Evolutionary conservation across 2,888 invertebrate genomes (phyloP).

Genomic region (Chrysolina haemoptera): DNA sequence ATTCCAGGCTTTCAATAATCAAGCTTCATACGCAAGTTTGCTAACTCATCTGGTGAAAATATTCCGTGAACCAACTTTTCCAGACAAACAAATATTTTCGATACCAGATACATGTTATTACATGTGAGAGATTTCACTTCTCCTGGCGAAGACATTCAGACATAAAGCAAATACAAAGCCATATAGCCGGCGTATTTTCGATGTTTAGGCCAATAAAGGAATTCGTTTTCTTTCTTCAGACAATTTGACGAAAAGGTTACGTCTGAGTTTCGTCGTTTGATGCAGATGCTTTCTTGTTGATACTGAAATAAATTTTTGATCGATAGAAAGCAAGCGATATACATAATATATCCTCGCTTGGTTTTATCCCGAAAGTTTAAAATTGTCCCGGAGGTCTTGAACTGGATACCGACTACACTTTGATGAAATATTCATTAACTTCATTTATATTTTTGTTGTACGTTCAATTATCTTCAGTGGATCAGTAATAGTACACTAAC

Average conservation of each 20-base stretch:
- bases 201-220: constrained; percentile 14
- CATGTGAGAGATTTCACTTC: constrained; percentile 36
- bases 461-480: no score
- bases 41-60: background rate
- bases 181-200: constrained; percentile 22
- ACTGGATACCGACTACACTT: background rate
- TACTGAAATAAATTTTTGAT: constrained; percentile 12
- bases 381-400: background rate
- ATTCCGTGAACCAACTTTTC: constrained; percentile 15
- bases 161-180: constrained; percentile 30
- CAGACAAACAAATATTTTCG: constrained; percentile 42
- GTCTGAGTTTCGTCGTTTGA: constrained; percentile 2
- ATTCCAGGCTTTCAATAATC: background rate
- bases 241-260: constrained; percentile 16
- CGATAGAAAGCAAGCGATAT: background rate
- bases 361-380: background rate
- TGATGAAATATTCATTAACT: no score
- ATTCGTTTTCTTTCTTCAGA: constrained; percentile 20
- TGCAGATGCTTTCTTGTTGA: constrained; percentile 10
- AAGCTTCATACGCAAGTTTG: background rate
- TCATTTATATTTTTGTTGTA: no score
- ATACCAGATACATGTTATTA: constrained; percentile 41
- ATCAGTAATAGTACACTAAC: no score
- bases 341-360: background rate
- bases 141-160: constrained; percentile 19